phyloP scores from a whole-genome alignment of 1,140 invertebrate species.

The Delia radicum region DNA sequence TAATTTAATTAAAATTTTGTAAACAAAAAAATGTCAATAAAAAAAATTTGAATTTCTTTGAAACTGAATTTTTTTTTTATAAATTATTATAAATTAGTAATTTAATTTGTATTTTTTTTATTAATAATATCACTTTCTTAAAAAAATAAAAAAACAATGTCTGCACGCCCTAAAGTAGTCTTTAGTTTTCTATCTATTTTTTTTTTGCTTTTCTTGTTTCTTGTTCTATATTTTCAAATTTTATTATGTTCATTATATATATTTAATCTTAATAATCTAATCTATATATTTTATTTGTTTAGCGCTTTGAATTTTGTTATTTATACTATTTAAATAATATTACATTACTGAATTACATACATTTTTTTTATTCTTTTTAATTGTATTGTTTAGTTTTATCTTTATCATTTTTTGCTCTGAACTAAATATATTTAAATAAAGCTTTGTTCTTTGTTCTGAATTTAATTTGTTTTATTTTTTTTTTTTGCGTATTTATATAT shows the following conservation, averaged over 20 bases:
- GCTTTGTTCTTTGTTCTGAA: slow-evolving; percentile 50
- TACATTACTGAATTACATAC: neutral
- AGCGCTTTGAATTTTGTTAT: neutral
- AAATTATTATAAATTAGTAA: too few relatives aligned
- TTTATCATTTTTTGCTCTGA: slow-evolving; percentile 2
- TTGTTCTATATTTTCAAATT: neutral
- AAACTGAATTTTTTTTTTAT: too few relatives aligned
- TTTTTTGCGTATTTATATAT: too few relatives aligned
- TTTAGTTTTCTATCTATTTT: neutral
- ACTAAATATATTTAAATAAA: slow-evolving; percentile 36
- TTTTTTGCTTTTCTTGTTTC: neutral
- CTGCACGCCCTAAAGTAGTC: neutral
- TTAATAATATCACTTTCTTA: neutral
- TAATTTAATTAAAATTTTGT: too few relatives aligned
- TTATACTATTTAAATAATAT: neutral
- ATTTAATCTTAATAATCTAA: neutral
- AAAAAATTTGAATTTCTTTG: too few relatives aligned
- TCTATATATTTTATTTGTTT: neutral
- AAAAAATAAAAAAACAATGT: neutral
- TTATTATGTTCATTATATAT: too few relatives aligned
- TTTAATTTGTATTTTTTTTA: neutral
- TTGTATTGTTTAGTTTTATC: slow-evolving; percentile 13
- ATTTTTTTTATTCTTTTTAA: slow-evolving; percentile 6
- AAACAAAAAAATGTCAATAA: too few relatives aligned
- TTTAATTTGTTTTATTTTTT: neutral